Evolutionary conservation across 1,140 invertebrate genomes (phyloP).

Genomic region (Calycopis cecrops): DNA sequence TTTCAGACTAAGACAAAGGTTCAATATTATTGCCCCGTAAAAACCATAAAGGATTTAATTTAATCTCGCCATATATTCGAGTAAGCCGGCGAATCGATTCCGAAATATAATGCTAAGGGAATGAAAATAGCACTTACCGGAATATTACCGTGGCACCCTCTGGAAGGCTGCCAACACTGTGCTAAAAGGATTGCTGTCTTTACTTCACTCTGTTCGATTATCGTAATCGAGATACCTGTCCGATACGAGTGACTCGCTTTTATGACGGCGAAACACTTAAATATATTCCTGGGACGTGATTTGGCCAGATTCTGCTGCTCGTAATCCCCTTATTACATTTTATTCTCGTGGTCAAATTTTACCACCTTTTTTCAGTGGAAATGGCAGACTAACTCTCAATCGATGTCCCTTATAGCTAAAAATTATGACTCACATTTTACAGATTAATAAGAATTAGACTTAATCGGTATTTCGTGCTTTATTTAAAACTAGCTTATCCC

Average conservation of each 20-base stretch:
- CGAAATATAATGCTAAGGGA: constrained; percentile 5
- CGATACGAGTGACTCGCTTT: constrained; percentile 12
- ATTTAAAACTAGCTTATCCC: too few relatives aligned
- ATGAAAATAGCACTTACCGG: constrained; percentile 14
- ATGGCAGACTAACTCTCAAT: too few relatives aligned
- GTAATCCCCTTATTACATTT: constrained; percentile 5
- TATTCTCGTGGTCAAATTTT: constrained; percentile 11
- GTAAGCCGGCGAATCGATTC: background rate
- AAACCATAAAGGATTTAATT: background rate
- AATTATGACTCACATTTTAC: too few relatives aligned
- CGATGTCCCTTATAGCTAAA: too few relatives aligned
- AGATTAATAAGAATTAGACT: too few relatives aligned
- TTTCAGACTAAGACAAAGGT: background rate
- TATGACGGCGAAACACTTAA: constrained; percentile 13
- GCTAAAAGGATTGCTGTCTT: constrained; percentile 17
- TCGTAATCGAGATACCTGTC: constrained; percentile 17
- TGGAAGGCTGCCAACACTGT: constrained; percentile 12
- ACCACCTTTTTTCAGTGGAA: too few relatives aligned
- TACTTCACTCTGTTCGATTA: constrained; percentile 18
- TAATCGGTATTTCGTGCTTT: too few relatives aligned
- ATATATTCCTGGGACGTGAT: constrained; percentile 2
- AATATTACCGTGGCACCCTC: constrained; percentile 13
- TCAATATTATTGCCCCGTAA: background rate
- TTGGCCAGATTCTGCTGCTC: background rate
- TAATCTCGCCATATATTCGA: background rate